phyloP scores from a whole-genome alignment of 2,113 vertebrate species.

The Strigops habroptila region DNA sequence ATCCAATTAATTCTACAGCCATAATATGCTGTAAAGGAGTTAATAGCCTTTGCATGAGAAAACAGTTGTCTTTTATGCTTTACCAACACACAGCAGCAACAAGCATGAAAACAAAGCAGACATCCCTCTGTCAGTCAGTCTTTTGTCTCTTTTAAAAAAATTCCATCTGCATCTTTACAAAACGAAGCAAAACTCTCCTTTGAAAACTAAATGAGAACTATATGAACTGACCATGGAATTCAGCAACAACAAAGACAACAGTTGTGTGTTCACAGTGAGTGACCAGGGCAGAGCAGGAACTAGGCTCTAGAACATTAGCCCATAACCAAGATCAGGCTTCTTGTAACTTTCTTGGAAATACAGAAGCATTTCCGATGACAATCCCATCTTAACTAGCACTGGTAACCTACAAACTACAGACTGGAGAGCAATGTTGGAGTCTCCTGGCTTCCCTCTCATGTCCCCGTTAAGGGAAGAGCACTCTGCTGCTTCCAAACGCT shows the following conservation, averaged over 20 bases:
- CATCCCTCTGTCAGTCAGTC: background rate
- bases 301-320: background rate
- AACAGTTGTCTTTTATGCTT: background rate
- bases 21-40: background rate
- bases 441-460: background rate
- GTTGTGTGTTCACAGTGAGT: rapidly evolving
- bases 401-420: background rate
- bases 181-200: background rate
- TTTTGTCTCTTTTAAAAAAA: background rate
- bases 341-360: background rate
- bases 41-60: background rate
- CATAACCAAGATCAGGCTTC: background rate
- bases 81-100: background rate
- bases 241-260: background rate
- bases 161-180: background rate
- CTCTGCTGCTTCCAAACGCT: background rate
- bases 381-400: background rate
- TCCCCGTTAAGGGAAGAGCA: background rate
- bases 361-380: background rate
- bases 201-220: background rate
- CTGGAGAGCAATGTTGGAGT: background rate
- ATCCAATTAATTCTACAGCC: background rate
- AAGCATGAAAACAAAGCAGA: background rate
- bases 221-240: background rate
- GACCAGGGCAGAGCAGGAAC: background rate